These are phyloP conservation scores for Drosophila mimetica DNA, from an alignment of 2,888 invertebrate species.

Conservation along the genomic window DNA sequence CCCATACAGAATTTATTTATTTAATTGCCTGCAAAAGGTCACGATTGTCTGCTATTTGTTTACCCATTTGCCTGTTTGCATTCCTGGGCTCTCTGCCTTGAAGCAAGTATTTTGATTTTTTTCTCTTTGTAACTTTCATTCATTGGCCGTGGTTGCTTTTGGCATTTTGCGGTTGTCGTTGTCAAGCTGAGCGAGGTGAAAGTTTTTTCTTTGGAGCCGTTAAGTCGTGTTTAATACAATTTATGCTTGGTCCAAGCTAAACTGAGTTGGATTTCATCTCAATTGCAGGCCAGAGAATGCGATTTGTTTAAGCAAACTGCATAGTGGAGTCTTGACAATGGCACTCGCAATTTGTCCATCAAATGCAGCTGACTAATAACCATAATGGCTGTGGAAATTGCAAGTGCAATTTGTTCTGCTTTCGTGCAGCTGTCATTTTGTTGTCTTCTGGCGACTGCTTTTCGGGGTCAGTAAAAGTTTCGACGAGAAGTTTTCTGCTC, in stretches of 20 bases:
- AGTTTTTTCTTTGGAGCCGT: slow-evolving; percentile 67
- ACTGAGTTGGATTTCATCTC: slow-evolving; percentile 26
- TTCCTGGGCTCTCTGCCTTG: slow-evolving; percentile 41
- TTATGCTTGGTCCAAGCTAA: slow-evolving; percentile 24
- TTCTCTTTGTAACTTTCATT: slow-evolving; percentile 77
- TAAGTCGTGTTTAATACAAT: slow-evolving; percentile 57
- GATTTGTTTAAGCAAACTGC: slow-evolving; percentile 1
- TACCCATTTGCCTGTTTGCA: slow-evolving; percentile 40
- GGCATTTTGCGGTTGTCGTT: slow-evolving; percentile 48
- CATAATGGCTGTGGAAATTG: slow-evolving; percentile 25
- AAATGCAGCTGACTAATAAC: slow-evolving; percentile 27
- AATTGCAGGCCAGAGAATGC: slow-evolving; percentile 31
- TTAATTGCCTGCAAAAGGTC: slow-evolving; percentile 61
- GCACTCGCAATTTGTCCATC: slow-evolving; percentile 36
- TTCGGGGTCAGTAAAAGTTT: slow-evolving; percentile 74
- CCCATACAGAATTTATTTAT: slow-evolving; percentile 42
- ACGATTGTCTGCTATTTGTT: slow-evolving; percentile 35
- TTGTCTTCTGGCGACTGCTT: slow-evolving; percentile 31
- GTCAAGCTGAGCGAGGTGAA: slow-evolving; percentile 69
- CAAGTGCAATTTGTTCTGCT: slow-evolving; percentile 69
- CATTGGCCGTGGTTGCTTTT: slow-evolving; percentile 61
- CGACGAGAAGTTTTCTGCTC: slow-evolving; percentile 4
- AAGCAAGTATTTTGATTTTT: slow-evolving; percentile 44
- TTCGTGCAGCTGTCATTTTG: slow-evolving; percentile 47
- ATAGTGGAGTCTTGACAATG: slow-evolving; percentile 13